phyloP scores from a whole-genome alignment of 1,140 invertebrate genomes.

The Pachypeltis micranthus region DNA sequence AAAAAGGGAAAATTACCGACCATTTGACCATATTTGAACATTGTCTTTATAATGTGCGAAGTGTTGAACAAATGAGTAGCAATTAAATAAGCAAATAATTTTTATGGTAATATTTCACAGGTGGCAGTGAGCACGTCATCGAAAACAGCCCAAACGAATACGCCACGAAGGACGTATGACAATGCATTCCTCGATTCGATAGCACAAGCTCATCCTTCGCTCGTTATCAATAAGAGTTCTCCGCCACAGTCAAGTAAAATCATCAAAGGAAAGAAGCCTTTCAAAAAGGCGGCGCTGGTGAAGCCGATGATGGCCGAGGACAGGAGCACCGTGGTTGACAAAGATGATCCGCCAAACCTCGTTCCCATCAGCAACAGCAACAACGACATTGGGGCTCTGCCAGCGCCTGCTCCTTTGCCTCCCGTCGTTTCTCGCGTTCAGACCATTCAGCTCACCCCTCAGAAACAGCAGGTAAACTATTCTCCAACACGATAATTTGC shows the following conservation, averaged over 20 bases:
- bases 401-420: not conserved
- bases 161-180: conserved; percentile 19
- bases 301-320: conserved; percentile 30
- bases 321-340: conserved; percentile 8
- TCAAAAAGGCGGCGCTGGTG: conserved; percentile 31
- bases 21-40: no score
- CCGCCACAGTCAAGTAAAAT: conserved; percentile 10
- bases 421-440: conserved; percentile 39
- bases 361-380: conserved; percentile 16
- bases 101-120: no score
- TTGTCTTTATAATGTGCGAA: no score
- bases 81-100: no score
- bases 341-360: conserved; percentile 17
- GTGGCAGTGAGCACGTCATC: not conserved
- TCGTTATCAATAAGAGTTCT: conserved; percentile 29
- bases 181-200: conserved; percentile 30
- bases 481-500: no score
- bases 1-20: no score
- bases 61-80: no score
- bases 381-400: conserved; percentile 7
- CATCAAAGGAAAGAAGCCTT: conserved; percentile 25
- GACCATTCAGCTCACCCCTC: conserved; percentile 46
- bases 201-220: conserved; percentile 29
- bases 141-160: conserved; percentile 4
- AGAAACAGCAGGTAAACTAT: conserved; percentile 45